Base-by-base conservation (phyloP, 2,797 vertebrate genomes). In the Rhincodon typus region DNA sequence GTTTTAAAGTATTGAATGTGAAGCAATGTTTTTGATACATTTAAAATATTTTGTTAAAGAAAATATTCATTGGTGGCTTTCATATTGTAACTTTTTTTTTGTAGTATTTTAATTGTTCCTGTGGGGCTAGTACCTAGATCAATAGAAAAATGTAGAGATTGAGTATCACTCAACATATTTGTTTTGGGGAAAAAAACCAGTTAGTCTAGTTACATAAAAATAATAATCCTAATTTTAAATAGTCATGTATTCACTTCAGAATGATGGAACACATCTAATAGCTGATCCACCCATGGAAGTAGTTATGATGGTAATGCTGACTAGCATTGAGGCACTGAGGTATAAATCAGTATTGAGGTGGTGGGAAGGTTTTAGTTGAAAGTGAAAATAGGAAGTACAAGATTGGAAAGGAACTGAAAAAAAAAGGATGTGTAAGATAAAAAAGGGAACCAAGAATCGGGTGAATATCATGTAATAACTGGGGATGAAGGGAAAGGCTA, bases 31-130 rank as follows among this genome's bases (percentile, higher is more conserved):
- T 38, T n/a, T n/a, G 87, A 90, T 34, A 5, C 23, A 10, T 67
- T 8, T 69, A 34, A 86, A 96, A 67, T 96, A 34, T 74, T 95
- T 96, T 95, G 66, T 96, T 94, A 94, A 96, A 96, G 94, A 97
- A 96, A 97, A 96, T 93, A 95, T 96, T 96, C 25, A 95, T 97
- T 19, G 79, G 96, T 42, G 96, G 97, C 97, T 86, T 96, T 95
- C 7, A 17, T n/a, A n/a, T 62, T 91, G 57, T 17, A 91, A 62
- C 4, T 34, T 21, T 91, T 91, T n/a, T n/a, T 10, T 62, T 62
- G 57, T 66, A 2, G 34, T 23, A 42, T 42, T 93, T 25, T 21
- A 93, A 6, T 38, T 91, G 53, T 34, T 62, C 13, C 34, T 91
- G 30, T n/a, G 30, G 34, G 34, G 57, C 62, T 38, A 38, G 30